Evolutionary conservation across 2,888 invertebrate genomes (phyloP), one percentile per base, ranked within the genome.

Genomic region (Epinotia ramella): DNA sequence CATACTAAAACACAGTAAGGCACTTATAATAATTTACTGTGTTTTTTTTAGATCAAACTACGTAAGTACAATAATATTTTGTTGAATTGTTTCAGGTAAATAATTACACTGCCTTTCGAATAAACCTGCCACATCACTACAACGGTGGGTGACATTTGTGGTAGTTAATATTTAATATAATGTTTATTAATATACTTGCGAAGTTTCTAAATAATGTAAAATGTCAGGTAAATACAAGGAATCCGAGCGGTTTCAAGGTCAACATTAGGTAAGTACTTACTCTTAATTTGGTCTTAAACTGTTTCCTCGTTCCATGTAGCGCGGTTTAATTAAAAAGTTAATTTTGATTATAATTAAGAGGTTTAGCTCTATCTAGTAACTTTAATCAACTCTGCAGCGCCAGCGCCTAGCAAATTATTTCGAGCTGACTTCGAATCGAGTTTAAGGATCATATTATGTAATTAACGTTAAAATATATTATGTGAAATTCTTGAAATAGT

Each of bases 251-350:
- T 24, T 12, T 60, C 49, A 59, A 59, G 59, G 33, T 69, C 56
- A 13, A 65, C 59, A 57, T 59, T 11, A 28, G 5, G 12, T 11
- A 28, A 1, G 12, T 28, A 28, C 3, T 12, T 63, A 28, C 40
- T 60, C 59, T 60, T 75, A 75, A 75, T 75, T 65, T 49, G 40
- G 33, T 40, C 40, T 65, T 70, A 70, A 67, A 69, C 63, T 69
- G 57, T 63, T 74, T 64, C 60, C 73, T 59, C 65, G 70, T 59
- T 56, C 66, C 53, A 46, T 24, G 28, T 56, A 44, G 28, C 46
- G 33, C 63, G 63, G 62, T 63, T 73, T 68, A 76, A 78, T 78
- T 78, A 77, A 72, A 67, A 64, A 73, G 74, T 73, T 78, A 77
- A 77, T 73, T 78, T 64, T 63, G 46, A 57, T 67, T 63, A 72